Evolutionary conservation across 1,140 invertebrate genomes (phyloP).

Genomic region (Zaprionus camerounensis): DNA sequence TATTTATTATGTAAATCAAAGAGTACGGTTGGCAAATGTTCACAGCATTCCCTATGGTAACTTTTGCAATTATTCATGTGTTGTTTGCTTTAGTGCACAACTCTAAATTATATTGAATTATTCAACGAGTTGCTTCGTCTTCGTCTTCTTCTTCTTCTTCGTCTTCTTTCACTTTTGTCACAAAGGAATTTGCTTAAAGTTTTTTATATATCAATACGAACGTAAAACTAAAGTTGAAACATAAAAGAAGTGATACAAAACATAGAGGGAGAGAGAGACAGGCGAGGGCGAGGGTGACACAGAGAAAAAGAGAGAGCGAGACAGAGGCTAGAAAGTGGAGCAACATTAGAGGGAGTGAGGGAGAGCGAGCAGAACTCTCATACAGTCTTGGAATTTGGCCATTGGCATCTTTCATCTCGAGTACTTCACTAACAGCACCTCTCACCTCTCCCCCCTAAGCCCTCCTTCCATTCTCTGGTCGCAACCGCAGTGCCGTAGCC

Average conservation of each 20-base stretch:
- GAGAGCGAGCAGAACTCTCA: neutral
- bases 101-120: neutral
- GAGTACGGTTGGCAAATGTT: too few species aligned
- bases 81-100: neutral
- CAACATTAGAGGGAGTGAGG: neutral
- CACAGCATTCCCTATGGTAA: too few species aligned
- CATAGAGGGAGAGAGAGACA: neutral
- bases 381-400: conserved; percentile 1
- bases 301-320: neutral
- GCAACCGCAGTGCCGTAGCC: neutral
- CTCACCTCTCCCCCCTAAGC: neutral
- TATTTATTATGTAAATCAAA: neutral
- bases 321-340: neutral
- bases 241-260: conserved; percentile 7
- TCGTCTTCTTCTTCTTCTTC: neutral
- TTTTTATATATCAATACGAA: conserved; percentile 11
- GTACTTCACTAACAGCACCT: neutral
- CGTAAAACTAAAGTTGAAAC: conserved; percentile 16
- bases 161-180: neutral
- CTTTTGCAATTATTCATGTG: too few species aligned
- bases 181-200: conserved; percentile 4
- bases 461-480: neutral
- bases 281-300: neutral
- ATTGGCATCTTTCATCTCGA: conserved; percentile 25
- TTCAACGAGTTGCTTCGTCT: neutral